A percentile compares a stretch with the other conserved stretches of the same genome.
Evolutionary conservation across 2,888 invertebrate species (phyloP).

Genomic region (Tetheella fluctuosa): DNA sequence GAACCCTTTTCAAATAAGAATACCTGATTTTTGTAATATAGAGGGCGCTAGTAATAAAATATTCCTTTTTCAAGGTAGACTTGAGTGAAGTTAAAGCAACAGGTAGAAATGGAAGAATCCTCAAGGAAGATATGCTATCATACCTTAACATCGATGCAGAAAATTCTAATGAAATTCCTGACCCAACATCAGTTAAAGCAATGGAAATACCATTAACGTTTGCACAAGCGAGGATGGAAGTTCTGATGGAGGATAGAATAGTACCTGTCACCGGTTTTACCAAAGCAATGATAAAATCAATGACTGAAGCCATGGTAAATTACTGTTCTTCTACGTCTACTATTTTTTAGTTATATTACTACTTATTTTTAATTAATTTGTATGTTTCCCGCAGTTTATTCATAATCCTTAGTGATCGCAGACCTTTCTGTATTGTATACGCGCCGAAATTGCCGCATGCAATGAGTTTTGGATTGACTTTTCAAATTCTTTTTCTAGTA

Average conservation of each 20-base stretch:
- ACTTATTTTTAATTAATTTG: too few relatives aligned
- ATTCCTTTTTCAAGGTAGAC: conserved; percentile 81
- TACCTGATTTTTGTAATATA: too few relatives aligned
- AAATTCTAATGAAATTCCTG: conserved; percentile 74
- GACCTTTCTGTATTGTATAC: too few relatives aligned
- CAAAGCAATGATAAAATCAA: conserved; percentile 97
- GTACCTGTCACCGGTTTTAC: conserved; percentile 91
- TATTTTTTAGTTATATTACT: too few relatives aligned
- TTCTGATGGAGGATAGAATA: conserved; percentile 73
- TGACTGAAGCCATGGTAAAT: conserved; percentile 93
- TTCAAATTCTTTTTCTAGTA: too few relatives aligned
- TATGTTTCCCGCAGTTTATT: too few relatives aligned
- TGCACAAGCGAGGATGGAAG: conserved; percentile 54
- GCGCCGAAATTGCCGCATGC: too few relatives aligned
- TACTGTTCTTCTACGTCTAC: too few relatives aligned
- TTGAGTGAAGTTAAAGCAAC: conserved; percentile 88
- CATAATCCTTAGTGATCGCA: background rate
- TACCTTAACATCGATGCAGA: conserved; percentile 85
- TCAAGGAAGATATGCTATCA: conserved; percentile 96
- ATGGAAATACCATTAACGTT: conserved; percentile 45
- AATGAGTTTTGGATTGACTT: too few relatives aligned
- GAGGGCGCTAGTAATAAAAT: background rate
- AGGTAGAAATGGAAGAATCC: conserved; percentile 94
- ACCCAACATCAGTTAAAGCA: conserved; percentile 42
- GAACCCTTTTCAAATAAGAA: too few relatives aligned